These are phyloP conservation scores for Scelioninae gen. 1 DNA, from an alignment of 2,888 invertebrate species.

Conservation along the genomic window DNA sequence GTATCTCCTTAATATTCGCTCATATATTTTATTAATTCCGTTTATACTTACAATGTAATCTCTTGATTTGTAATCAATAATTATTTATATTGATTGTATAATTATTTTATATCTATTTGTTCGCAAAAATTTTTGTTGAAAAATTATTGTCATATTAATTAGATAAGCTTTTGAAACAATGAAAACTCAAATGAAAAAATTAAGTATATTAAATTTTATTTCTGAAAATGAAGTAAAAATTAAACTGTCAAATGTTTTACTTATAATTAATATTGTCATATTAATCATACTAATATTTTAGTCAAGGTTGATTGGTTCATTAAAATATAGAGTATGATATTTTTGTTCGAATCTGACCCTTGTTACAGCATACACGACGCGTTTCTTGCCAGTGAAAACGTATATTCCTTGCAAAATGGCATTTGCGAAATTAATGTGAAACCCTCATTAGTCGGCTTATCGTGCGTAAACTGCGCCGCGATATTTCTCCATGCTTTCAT, in stretches of 20 bases:
- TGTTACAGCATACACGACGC: slow-evolving; percentile 28
- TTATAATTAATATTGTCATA: no score
- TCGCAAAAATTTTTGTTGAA: no score
- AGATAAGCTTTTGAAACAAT: no score
- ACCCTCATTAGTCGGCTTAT: slow-evolving; percentile 66
- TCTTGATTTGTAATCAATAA: slow-evolving; percentile 5
- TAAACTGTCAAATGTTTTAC: no score
- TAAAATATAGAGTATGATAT: slow-evolving; percentile 39
- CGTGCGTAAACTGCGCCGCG: slow-evolving; percentile 55
- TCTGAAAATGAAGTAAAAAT: no score
- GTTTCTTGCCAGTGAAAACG: slow-evolving; percentile 46
- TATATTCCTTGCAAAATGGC: slow-evolving; percentile 63
- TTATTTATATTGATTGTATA: background rate
- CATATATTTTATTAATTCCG: background rate
- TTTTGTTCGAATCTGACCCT: slow-evolving; percentile 47
- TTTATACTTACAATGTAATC: slow-evolving; percentile 17
- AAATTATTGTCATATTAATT: no score
- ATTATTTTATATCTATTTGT: background rate
- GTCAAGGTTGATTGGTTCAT: slow-evolving; percentile 42
- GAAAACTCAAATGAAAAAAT: no score
- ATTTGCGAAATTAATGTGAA: slow-evolving; percentile 67
- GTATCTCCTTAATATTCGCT: slow-evolving; percentile 20
- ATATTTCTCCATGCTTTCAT: slow-evolving; percentile 54
- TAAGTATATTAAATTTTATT: no score
- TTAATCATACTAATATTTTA: slow-evolving; percentile 14